phyloP scores from a whole-genome alignment of 1,140 invertebrate genomes.

The Sarcophaga peregrina region DNA sequence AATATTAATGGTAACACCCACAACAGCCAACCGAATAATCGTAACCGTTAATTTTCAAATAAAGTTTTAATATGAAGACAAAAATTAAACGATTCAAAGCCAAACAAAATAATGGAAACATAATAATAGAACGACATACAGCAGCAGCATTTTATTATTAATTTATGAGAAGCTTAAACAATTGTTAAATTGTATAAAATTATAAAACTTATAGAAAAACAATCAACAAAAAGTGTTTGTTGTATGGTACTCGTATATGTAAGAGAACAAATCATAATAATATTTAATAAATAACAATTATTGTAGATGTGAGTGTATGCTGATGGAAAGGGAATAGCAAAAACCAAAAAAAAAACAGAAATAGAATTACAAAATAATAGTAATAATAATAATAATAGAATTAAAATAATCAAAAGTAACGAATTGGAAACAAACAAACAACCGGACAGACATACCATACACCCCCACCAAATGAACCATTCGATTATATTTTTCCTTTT shows the following conservation, averaged over 20 bases:
- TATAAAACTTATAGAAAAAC: conserved; percentile 19
- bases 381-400: not conserved
- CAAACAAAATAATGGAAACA: not conserved
- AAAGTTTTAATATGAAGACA: not conserved
- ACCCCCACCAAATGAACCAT: not conserved
- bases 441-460: not conserved
- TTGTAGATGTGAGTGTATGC: not conserved
- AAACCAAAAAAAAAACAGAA: not conserved
- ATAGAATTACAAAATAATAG: conserved; percentile 2
- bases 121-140: not conserved
- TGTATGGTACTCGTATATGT: too few species aligned
- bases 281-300: conserved; percentile 19
- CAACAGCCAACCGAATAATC: conserved; percentile 24
- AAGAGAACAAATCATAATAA: conserved; percentile 28
- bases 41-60: not conserved
- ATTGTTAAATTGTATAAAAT: conserved; percentile 41
- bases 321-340: not conserved
- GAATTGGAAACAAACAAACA: conserved; percentile 1
- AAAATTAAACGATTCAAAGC: not conserved
- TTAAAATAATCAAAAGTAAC: conserved; percentile 25
- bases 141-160: conserved; percentile 40
- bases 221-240: too few species aligned
- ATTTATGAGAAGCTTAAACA: conserved; percentile 41
- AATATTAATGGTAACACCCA: conserved; percentile 27
- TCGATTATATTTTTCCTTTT: not conserved